phyloP scores from a whole-genome alignment of 1,140 invertebrate genomes.

The Brachionus angularis region DNA sequence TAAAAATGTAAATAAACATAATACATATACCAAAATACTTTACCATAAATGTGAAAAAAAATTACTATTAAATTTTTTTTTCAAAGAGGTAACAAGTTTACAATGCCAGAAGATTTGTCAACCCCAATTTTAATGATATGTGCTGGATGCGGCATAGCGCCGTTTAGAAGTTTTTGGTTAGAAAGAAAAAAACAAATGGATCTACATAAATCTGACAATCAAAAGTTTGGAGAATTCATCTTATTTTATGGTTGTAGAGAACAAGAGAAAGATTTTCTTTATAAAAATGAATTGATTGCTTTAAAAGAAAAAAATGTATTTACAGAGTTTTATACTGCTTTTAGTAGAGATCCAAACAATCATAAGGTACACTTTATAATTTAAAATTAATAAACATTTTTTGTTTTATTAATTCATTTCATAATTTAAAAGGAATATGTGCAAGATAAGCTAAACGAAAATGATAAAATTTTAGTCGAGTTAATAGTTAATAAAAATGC shows the following conservation, averaged over 20 bases:
- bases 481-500: constrained; percentile 82
- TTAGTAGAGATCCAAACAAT: constrained; percentile 74
- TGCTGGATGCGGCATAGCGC: constrained; percentile 39
- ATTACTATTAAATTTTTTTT: constrained; percentile 52
- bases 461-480: constrained; percentile 82
- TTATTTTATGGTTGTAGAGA: constrained; percentile 86
- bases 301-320: constrained; percentile 72
- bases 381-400: not conserved
- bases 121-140: constrained; percentile 23
- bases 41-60: constrained; percentile 51
- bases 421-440: constrained; percentile 80
- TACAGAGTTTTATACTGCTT: constrained; percentile 73
- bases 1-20: constrained; percentile 90
- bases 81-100: constrained; percentile 47
- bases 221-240: constrained; percentile 69
- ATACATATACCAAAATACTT: too few species aligned
- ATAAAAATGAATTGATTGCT: constrained; percentile 73
- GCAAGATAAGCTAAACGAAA: constrained; percentile 81
- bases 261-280: constrained; percentile 72
- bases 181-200: not conserved
- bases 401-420: not conserved
- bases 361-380: constrained; percentile 50
- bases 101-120: constrained; percentile 16
- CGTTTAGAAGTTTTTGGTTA: constrained; percentile 30
- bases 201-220: not conserved